Evolutionary conservation across 2,888 invertebrate species (phyloP).

Genomic region (Drosophila mercatorum): DNA sequence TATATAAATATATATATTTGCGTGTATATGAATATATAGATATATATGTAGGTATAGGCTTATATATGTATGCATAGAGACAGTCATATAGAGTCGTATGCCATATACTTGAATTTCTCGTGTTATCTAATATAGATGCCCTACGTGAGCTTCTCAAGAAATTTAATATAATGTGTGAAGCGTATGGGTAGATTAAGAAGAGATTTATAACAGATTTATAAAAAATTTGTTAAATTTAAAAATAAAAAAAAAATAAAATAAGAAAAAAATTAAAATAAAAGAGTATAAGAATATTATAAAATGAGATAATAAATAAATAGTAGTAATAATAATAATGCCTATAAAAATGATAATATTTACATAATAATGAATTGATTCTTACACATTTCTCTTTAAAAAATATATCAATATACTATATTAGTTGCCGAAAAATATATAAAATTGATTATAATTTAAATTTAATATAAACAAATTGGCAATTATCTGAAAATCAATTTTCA

Average conservation of each 20-base stretch:
- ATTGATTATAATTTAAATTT: no score
- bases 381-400: no score
- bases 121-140: conserved; percentile 10
- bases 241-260: neutral
- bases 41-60: neutral
- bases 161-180: neutral
- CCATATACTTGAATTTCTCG: neutral
- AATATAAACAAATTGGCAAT: no score
- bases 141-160: conserved; percentile 1
- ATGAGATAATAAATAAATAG: neutral
- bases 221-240: no score
- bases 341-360: no score
- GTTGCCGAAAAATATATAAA: no score
- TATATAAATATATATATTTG: conserved; percentile 14
- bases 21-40: neutral
- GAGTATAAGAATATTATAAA: neutral
- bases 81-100: neutral
- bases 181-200: no score
- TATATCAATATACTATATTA: neutral
- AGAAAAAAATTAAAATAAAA: neutral
- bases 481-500: no score
- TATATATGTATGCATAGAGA: neutral
- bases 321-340: neutral
- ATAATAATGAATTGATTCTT: no score
- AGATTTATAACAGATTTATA: no score